A percentile compares a stretch with the other conserved stretches of the same genome.
phyloP scores from a whole-genome alignment of 2,797 vertebrate genomes.

The Coregonus ussuriensis region DNA sequence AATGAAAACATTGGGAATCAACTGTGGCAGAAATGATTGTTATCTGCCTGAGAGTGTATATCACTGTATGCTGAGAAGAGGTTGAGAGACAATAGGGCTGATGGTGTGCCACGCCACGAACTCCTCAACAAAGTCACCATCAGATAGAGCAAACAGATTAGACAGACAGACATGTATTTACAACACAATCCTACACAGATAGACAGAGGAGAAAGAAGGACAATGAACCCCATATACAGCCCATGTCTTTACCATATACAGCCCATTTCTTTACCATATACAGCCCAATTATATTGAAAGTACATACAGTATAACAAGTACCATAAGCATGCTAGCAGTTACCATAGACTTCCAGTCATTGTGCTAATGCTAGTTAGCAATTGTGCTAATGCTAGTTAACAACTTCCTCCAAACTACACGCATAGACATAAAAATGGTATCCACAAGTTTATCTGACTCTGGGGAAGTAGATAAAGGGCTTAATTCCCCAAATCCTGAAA shows the following conservation, averaged over 20 bases:
- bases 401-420: too few relatives aligned
- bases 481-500: too few relatives aligned
- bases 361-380: too few relatives aligned
- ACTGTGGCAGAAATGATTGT: constrained; percentile 79
- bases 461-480: too few relatives aligned
- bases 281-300: too few relatives aligned
- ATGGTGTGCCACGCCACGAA: not conserved
- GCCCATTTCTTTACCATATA: too few relatives aligned
- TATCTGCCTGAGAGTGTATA: constrained; percentile 64
- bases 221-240: not conserved
- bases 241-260: not conserved
- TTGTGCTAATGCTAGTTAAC: too few relatives aligned
- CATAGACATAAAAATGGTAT: too few relatives aligned
- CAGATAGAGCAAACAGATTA: constrained; percentile 3
- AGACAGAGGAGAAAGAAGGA: not conserved
- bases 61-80: constrained; percentile 46
- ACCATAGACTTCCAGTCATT: too few relatives aligned
- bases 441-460: too few relatives aligned
- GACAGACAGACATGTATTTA: constrained; percentile 6
- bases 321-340: too few relatives aligned
- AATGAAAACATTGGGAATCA: constrained; percentile 77
- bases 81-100: constrained; percentile 40
- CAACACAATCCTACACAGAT: not conserved
- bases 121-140: not conserved
- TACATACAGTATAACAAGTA: too few relatives aligned